phyloP scores from a whole-genome alignment of 2,797 vertebrate species.

The Sebastes dallii region DNA sequence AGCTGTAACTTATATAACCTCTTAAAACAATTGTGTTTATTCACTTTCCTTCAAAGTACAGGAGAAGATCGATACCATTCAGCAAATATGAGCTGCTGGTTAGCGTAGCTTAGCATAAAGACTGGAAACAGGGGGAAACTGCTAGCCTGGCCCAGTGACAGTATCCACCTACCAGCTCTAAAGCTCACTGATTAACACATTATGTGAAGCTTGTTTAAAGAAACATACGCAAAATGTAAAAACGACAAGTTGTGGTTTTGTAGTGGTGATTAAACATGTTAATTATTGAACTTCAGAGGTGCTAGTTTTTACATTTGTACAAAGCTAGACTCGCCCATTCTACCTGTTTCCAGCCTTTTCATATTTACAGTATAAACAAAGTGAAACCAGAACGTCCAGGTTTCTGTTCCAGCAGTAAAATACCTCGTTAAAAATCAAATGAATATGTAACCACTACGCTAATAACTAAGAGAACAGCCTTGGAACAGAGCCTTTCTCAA shows the following conservation, averaged over 20 bases:
- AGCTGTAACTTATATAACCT: neutral
- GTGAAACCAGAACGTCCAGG: neutral
- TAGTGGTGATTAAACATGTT: neutral
- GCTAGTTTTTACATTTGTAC: neutral
- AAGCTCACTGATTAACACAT: neutral
- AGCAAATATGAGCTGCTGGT: neutral
- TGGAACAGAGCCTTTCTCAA: neutral
- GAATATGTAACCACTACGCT: too few relatives aligned
- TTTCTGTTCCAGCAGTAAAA: neutral
- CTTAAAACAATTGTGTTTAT: neutral
- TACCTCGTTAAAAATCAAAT: neutral
- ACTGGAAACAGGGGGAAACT: neutral
- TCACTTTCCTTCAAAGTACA: neutral
- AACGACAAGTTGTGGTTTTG: neutral
- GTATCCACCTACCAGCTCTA: neutral
- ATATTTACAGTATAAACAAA: neutral
- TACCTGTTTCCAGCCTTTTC: neutral
- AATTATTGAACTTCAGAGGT: neutral
- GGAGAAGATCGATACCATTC: neutral
- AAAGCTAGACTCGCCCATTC: neutral
- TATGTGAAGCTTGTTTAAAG: neutral
- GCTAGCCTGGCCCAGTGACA: neutral
- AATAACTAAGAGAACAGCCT: neutral
- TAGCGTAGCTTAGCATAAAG: slow-evolving; percentile 2
- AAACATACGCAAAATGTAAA: neutral